Evolutionary conservation across 2,888 invertebrate species (phyloP).

Genomic region (Unio pictorum): DNA sequence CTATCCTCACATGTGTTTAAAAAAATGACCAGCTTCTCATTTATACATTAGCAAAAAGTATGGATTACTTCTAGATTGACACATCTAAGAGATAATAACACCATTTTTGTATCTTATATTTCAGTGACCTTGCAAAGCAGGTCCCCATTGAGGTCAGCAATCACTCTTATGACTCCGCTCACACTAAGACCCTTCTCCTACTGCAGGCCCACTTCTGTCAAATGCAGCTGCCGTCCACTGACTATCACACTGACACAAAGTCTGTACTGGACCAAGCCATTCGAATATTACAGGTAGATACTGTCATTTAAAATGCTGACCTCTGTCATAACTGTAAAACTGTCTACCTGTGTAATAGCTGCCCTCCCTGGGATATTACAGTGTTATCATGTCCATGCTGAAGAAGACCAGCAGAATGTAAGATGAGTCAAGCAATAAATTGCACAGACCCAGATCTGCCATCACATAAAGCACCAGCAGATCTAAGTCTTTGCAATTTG

Average conservation of each 20-base stretch:
- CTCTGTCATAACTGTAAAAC: too few species aligned
- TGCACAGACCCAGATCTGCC: too few species aligned
- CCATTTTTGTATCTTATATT: conserved; percentile 13
- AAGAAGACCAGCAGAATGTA: too few species aligned
- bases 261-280: conserved; percentile 97
- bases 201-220: conserved; percentile 95
- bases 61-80: not conserved
- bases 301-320: too few species aligned
- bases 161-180: conserved; percentile 88
- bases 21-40: too few species aligned
- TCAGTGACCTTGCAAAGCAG: conserved; percentile 84
- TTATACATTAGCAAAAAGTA: not conserved
- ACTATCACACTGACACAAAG: conserved; percentile 96
- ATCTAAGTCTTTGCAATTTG: too few species aligned
- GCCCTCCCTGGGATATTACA: too few species aligned
- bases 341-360: too few species aligned
- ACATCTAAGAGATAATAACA: not conserved
- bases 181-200: conserved; percentile 93
- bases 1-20: not conserved
- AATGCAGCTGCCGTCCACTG: conserved; percentile 86
- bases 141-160: conserved; percentile 83
- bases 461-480: too few species aligned
- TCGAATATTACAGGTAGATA: conserved; percentile 83
- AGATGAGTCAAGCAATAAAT: too few species aligned
- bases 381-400: too few species aligned